Evolutionary conservation across 2,888 invertebrate species (phyloP).

Genomic region (Scaptomyza parva): DNA sequence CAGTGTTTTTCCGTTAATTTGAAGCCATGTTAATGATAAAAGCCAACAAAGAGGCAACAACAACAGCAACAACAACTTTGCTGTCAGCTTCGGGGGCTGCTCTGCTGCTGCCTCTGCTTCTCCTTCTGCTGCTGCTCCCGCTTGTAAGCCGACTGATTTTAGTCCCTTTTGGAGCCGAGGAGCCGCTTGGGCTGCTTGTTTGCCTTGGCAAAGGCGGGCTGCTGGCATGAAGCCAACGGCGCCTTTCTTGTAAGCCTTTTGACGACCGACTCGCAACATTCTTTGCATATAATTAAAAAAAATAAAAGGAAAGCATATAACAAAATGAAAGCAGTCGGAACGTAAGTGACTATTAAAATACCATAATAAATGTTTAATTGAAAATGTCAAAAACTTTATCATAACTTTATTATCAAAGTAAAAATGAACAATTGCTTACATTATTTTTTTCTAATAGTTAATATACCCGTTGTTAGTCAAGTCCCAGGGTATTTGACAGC

Average conservation of each 20-base stretch:
- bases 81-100: conserved; percentile 30
- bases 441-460: background rate
- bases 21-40: conserved; percentile 76
- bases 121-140: conserved; percentile 14
- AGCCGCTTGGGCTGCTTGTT: conserved; percentile 44
- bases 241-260: conserved; percentile 64
- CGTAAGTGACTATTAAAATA: background rate
- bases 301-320: conserved; percentile 19
- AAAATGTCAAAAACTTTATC: background rate
- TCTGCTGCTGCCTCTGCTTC: conserved; percentile 23
- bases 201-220: conserved; percentile 46
- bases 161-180: conserved; percentile 56
- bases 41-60: conserved; percentile 67
- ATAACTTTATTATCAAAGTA: background rate
- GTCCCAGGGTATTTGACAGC: conserved; percentile 36
- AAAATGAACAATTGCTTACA: background rate
- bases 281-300: conserved; percentile 77
- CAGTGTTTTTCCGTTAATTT: conserved; percentile 67
- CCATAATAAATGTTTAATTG: too few relatives aligned
- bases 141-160: conserved; percentile 66
- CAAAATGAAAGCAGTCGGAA: background rate
- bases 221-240: background rate
- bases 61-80: conserved; percentile 29
- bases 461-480: background rate
- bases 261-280: conserved; percentile 66